phyloP scores from a whole-genome alignment of 2,888 invertebrate species.

The Phalera bucephala region DNA sequence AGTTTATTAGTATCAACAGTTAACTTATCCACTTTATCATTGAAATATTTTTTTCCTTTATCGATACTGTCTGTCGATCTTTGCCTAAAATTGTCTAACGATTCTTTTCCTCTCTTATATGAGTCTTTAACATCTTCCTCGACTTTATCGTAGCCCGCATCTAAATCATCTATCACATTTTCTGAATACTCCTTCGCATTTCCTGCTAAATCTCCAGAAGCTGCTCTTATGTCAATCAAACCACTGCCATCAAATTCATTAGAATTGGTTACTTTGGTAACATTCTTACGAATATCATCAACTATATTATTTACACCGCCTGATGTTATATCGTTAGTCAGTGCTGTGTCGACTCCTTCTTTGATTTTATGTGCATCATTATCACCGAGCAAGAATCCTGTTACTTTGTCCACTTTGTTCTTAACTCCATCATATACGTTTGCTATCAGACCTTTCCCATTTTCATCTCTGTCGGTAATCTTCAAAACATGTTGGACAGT shows the following conservation, averaged over 20 bases:
- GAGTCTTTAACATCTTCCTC: conserved; percentile 2
- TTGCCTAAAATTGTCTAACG: conserved; percentile 4
- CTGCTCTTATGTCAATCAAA: conserved; percentile 16
- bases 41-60: conserved; percentile 4
- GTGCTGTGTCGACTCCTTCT: conserved; percentile 7
- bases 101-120: conserved; percentile 1
- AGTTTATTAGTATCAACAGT: not conserved
- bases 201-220: not conserved
- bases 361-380: not conserved
- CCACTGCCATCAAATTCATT: conserved; percentile 14
- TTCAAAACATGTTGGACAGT: conserved; percentile 17
- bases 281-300: conserved; percentile 6
- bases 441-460: conserved; percentile 24
- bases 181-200: not conserved
- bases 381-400: conserved; percentile 13
- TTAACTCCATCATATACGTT: conserved; percentile 24
- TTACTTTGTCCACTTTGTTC: conserved; percentile 17
- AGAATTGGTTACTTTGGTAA: conserved; percentile 4
- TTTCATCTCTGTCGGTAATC: conserved; percentile 21
- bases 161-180: conserved; percentile 11
- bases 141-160: conserved; percentile 9
- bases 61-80: conserved; percentile 8
- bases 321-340: not conserved
- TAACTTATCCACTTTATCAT: not conserved
- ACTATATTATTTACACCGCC: not conserved